phyloP scores from a whole-genome alignment of 2,113 vertebrate genomes.

The crab-eating macaque (Macaca fascicularis) region DNA sequence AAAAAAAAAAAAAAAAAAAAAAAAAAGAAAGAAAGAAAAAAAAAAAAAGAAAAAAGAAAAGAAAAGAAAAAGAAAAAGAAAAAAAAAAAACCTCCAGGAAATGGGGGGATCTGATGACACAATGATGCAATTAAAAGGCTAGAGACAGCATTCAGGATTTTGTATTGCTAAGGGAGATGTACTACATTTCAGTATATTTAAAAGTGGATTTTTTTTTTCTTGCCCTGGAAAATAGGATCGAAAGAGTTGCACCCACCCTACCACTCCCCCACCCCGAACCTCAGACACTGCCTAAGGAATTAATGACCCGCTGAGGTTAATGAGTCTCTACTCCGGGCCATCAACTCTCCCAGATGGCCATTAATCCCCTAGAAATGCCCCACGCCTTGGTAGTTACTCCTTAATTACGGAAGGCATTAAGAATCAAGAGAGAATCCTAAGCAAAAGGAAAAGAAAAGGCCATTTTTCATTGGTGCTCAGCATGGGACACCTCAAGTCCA shows the following conservation, averaged over 20 bases:
- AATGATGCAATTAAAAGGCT: not conserved
- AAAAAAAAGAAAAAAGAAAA: rapidly evolving
- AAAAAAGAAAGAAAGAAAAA: not conserved
- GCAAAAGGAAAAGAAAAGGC: slow-evolving; percentile 74
- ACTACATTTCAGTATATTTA: not conserved
- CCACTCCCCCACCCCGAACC: not conserved
- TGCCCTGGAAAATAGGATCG: slow-evolving; percentile 40
- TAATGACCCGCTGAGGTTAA: slow-evolving; percentile 76
- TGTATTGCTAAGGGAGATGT: not conserved
- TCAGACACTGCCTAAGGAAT: slow-evolving; percentile 63
- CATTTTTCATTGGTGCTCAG: slow-evolving; percentile 76
- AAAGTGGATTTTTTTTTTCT: slow-evolving; percentile 38
- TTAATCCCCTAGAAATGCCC: slow-evolving; percentile 78
- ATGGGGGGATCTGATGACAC: not conserved
- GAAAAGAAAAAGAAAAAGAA: not conserved
- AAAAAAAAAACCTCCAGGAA: not conserved
- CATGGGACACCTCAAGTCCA: slow-evolving; percentile 54
- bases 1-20: not conserved
- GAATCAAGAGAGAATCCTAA: slow-evolving; percentile 70
- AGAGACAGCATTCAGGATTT: not conserved
- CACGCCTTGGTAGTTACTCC: slow-evolving; percentile 78
- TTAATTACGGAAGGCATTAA: slow-evolving; percentile 81
- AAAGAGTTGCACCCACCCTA: slow-evolving; percentile 16
- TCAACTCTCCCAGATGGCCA: slow-evolving; percentile 76
- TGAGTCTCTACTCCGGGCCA: slow-evolving; percentile 74